Evolutionary conservation across 2,888 invertebrate species (phyloP), one percentile per base, ranked within the genome.

Genomic region (Anthrax anthrax): DNA sequence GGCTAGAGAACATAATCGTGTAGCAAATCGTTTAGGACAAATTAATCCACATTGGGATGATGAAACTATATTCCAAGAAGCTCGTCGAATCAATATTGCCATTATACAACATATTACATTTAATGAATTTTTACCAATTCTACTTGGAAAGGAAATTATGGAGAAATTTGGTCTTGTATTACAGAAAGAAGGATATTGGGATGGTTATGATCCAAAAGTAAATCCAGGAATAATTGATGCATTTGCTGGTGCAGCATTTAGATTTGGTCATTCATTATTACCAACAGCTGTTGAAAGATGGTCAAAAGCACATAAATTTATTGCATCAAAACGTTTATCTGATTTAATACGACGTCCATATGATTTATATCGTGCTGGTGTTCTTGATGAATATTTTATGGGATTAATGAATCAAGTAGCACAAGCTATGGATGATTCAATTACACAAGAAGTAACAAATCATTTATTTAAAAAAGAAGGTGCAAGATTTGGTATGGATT

Each of bases 1-100:
- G 83, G 87, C 91, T 1, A 73, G 91, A 48, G 89, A 94, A 62
- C 94, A 95, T 65, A 95, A 95, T 68, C 74, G 88, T 49, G 69
- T 89, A 1, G 91, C 92, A 1, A 77, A 75, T 44, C 81, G 72
- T 8, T 67, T 95, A 37, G 76, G 81, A 0, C 76, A 77, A 43
- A 76, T 92, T 6, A 92, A 94, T 69, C 88, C 88, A 1, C 89
- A 88, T 63, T 92, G 91, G 92, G 87, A 90, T 59, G 92, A 92
- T 58, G 92, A 92, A 69, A 90, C 84, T 0, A 67, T 91, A 1
- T 92, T 82, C 73, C 91, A 91, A 70, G 90, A 90, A 70, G 71
- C 88, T 0, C 74, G 90, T 52, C 75, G 89, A 44, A 86, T 91
- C 57, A 82, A 81, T 55, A 83, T 90, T 46, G 90, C 87, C 4